A percentile compares a stretch with the other conserved stretches of the same genome.
These are phyloP conservation scores for Labrus mixtus DNA, from an alignment of 2,113 vertebrate species.

Conservation along the genomic window DNA sequence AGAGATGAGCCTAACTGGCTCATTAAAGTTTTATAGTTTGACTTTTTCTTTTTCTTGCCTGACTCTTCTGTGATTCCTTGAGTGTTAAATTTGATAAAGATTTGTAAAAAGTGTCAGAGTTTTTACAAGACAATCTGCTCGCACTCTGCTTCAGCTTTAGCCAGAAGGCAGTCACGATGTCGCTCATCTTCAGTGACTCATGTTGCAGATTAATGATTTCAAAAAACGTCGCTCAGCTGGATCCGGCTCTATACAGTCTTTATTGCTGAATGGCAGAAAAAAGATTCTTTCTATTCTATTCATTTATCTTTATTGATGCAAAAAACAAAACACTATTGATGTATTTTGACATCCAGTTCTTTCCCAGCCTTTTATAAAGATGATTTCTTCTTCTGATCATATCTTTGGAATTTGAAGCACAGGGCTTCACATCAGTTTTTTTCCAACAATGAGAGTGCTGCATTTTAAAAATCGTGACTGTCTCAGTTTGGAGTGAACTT, in stretches of 20 bases:
- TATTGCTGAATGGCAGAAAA: not conserved
- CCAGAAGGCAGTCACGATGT: not conserved
- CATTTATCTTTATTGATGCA: too few species aligned
- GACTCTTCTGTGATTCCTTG: not conserved
- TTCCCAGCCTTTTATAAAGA: too few species aligned
- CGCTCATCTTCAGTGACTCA: not conserved
- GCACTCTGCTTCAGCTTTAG: not conserved
- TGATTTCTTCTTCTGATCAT: too few species aligned
- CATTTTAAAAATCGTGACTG: not conserved
- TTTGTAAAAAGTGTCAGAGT: not conserved
- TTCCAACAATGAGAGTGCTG: not conserved
- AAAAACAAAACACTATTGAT: too few species aligned
- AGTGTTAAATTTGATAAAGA: not conserved
- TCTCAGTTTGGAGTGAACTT: not conserved
- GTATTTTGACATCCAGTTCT: too few species aligned
- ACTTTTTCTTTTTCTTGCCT: not conserved
- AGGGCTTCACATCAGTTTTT: not conserved
- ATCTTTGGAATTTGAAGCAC: not conserved
- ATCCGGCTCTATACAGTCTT: not conserved
- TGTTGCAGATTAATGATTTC: slow-evolving; percentile 1
- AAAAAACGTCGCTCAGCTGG: not conserved
- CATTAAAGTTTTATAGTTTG: not conserved
- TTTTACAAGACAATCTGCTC: slow-evolving; percentile 11
- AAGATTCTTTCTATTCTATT: not conserved
- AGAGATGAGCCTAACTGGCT: not conserved